Evolutionary conservation across 2,888 invertebrate genomes (phyloP).

Genomic region (Cheilosia pagana): DNA sequence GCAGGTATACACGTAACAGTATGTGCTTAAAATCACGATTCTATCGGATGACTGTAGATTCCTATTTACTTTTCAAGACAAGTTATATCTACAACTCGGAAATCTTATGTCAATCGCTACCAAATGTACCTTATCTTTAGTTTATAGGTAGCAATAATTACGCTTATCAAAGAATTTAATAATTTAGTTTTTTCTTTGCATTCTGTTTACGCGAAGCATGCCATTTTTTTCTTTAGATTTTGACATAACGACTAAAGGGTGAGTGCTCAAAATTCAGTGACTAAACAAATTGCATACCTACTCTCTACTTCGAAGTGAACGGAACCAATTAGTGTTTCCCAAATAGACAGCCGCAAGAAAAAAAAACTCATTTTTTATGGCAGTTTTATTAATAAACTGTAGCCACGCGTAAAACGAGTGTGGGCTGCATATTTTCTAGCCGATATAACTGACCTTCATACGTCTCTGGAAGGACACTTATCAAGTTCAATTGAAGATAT

Average conservation of each 20-base stretch:
- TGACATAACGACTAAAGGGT: too few species aligned
- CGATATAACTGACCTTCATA: conserved; percentile 32
- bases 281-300: too few species aligned
- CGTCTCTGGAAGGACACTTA: conserved; percentile 41
- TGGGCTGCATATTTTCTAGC: not conserved
- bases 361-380: conserved; percentile 14
- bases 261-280: too few species aligned
- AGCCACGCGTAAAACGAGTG: conserved; percentile 9
- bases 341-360: not conserved
- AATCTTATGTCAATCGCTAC: not conserved
- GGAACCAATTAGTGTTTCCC: not conserved
- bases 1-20: not conserved
- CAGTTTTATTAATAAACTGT: conserved; percentile 51
- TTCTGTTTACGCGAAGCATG: not conserved
- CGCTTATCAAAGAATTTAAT: not conserved
- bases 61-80: not conserved
- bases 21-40: conserved; percentile 24
- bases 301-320: not conserved
- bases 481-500: conserved; percentile 11
- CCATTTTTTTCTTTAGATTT: not conserved
- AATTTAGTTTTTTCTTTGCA: not conserved
- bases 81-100: not conserved
- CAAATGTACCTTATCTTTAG: not conserved
- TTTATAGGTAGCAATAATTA: not conserved
- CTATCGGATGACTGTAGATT: not conserved